A percentile compares a stretch with the other conserved stretches of the same genome.
Evolutionary conservation across 2,797 vertebrate genomes (phyloP).

Genomic region (Muscicapa striata): DNA sequence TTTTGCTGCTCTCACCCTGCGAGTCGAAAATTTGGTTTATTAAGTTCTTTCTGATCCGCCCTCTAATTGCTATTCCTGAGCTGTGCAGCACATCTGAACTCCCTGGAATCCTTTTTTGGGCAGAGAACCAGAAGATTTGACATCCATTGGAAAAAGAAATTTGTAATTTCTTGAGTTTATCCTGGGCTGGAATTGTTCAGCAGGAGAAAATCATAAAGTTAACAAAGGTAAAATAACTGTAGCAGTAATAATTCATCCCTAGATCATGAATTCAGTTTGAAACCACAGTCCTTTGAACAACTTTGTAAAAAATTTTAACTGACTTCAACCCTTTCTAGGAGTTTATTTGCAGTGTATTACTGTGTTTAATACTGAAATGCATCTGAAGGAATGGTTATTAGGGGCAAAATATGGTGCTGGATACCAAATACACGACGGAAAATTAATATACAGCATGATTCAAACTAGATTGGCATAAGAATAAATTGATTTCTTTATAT

Average conservation of each 20-base stretch:
- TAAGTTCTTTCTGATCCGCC: background rate
- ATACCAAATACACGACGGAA: background rate
- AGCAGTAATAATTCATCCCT: background rate
- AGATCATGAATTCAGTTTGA: background rate
- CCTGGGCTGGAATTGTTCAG: background rate
- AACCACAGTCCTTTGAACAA: background rate
- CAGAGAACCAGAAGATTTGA: background rate
- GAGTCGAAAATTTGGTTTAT: background rate
- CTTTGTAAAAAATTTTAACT: background rate
- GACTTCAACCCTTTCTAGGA: background rate
- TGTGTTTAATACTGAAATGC: background rate
- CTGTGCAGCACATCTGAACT: background rate
- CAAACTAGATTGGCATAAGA: background rate
- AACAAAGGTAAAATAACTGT: background rate
- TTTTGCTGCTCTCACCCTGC: background rate
- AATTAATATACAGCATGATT: conserved; percentile 8
- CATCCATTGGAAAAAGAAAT: background rate
- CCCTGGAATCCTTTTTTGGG: background rate
- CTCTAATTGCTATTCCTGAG: background rate
- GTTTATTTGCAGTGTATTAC: background rate
- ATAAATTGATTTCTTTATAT: fast-evolving
- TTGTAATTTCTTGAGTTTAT: background rate
- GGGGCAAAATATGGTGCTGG: background rate
- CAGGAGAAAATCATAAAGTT: background rate
- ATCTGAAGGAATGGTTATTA: background rate